Conservation (phyloP, 2,797 vertebrate species). For the Graptemys geographica region DNA sequence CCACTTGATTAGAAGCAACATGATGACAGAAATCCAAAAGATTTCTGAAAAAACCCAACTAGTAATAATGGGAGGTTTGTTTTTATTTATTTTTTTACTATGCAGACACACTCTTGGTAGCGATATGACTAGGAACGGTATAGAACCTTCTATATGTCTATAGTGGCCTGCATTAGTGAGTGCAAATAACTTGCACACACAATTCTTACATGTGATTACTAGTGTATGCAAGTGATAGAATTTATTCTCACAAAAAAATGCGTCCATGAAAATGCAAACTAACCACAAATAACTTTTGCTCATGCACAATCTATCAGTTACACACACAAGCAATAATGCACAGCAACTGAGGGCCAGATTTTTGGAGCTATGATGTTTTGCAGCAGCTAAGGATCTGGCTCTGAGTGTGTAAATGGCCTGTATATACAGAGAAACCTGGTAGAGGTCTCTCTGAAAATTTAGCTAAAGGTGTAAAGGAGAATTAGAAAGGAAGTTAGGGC, state of each 20-base stretch:
- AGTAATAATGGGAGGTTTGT: not conserved
- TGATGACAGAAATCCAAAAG: conserved; percentile 61
- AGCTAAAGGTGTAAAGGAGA: not conserved
- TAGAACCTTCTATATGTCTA: not conserved
- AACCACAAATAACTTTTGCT: not conserved
- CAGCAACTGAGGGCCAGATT: not conserved
- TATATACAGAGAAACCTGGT: not conserved
- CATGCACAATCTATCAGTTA: not conserved
- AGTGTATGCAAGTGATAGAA: not conserved
- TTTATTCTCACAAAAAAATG: not conserved
- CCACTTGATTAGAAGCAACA: conserved; percentile 32
- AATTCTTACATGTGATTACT: accelerated
- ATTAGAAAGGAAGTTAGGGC: not conserved
- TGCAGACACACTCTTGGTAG: not conserved
- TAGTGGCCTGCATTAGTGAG: not conserved
- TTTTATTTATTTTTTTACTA: not conserved
- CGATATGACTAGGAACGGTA: not conserved
- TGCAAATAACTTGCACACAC: accelerated
- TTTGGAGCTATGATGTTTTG: not conserved
- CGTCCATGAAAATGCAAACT: not conserved
- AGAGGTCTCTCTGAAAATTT: not conserved
- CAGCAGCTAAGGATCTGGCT: not conserved
- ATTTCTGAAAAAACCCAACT: conserved; percentile 34
- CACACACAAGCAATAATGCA: not conserved
- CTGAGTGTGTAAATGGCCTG: not conserved